Evolutionary conservation across 2,797 vertebrate species (phyloP).

Genomic region (Melopsittacus undulatus): DNA sequence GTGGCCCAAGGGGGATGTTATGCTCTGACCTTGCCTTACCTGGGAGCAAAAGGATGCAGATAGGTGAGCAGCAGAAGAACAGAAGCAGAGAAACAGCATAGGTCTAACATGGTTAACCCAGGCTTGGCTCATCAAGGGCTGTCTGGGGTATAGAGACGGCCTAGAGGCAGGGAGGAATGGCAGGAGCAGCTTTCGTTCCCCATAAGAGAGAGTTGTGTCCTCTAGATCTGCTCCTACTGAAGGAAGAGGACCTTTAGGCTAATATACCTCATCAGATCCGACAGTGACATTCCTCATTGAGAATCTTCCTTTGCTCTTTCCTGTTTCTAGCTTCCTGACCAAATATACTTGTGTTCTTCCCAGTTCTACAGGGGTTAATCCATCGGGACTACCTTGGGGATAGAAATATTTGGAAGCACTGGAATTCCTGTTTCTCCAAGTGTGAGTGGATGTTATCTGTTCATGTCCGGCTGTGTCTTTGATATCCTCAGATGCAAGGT

Average conservation of each 20-base stretch:
- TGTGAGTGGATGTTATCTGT: constrained; percentile 61
- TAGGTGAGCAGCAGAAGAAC: accelerated
- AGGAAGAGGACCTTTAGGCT: neutral
- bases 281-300: neutral
- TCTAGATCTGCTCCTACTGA: neutral
- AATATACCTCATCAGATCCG: neutral
- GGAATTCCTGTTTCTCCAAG: constrained; percentile 44
- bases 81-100: accelerated
- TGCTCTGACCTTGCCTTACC: neutral
- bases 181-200: neutral
- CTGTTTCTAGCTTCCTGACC: neutral
- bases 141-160: neutral
- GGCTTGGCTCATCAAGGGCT: neutral
- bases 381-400: neutral
- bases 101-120: neutral
- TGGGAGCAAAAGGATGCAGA: neutral
- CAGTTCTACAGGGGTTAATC: constrained; percentile 6
- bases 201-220: neutral
- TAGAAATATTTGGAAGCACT: constrained; percentile 46
- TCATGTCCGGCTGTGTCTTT: constrained; percentile 15
- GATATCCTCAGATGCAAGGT: constrained; percentile 57
- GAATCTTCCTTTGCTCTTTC: neutral
- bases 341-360: neutral
- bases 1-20: accelerated
- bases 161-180: neutral